These are phyloP conservation scores for Atta cephalotes DNA, from an alignment of 1,140 invertebrate species.

Conservation along the genomic window DNA sequence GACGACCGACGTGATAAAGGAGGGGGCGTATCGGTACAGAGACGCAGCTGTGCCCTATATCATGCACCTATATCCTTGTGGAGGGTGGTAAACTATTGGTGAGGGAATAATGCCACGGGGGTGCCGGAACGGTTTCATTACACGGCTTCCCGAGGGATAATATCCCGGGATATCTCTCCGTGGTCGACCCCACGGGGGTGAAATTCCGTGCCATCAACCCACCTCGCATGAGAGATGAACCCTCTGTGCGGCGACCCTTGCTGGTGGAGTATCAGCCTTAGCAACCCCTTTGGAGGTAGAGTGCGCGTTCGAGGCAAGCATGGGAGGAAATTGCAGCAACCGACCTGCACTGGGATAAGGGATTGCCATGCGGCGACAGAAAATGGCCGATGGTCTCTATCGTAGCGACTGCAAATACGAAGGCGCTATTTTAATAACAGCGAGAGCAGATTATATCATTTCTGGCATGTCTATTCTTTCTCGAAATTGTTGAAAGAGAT, in stretches of 20 bases:
- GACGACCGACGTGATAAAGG: conserved; percentile 57
- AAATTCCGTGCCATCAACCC: conserved; percentile 73
- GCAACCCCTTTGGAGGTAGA: conserved; percentile 68
- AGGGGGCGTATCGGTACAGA: conserved; percentile 62
- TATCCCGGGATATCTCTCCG: conserved; percentile 74
- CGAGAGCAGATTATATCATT: conserved; percentile 3
- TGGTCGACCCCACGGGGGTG: conserved; percentile 71
- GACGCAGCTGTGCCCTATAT: conserved; percentile 70
- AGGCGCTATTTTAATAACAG: conserved; percentile 55
- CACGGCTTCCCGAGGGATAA: conserved; percentile 80
- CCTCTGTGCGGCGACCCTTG: conserved; percentile 43
- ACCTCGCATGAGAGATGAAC: conserved; percentile 65
- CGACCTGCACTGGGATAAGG: conserved; percentile 25
- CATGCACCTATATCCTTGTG: conserved; percentile 71
- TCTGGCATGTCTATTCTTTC: conserved; percentile 7
- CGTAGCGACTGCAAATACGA: conserved; percentile 35
- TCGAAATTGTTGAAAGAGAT: background rate
- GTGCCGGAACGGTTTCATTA: conserved; percentile 82
- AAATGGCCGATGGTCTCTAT: conserved; percentile 68
- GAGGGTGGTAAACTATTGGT: conserved; percentile 66
- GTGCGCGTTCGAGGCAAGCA: conserved; percentile 30
- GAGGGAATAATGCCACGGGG: conserved; percentile 73
- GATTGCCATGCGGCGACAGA: conserved; percentile 43
- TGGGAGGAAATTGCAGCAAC: conserved; percentile 67
- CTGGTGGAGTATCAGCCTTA: conserved; percentile 34